phyloP scores from a whole-genome alignment of 2,113 vertebrate genomes.

The Malurus melanocephalus region DNA sequence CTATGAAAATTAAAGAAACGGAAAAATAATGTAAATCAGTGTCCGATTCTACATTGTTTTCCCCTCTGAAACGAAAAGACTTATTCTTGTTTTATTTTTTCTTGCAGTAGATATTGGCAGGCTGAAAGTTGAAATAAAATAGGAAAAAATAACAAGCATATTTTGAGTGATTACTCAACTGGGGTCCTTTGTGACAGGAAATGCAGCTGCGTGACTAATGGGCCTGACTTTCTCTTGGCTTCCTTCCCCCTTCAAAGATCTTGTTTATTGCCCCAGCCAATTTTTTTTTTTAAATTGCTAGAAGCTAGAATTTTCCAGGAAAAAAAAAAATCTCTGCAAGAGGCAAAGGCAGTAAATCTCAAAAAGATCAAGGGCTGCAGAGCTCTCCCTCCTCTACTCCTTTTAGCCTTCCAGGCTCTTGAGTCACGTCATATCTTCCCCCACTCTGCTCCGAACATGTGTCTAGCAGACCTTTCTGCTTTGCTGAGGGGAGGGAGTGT shows the following conservation, averaged over 20 bases:
- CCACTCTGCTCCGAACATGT: constrained; percentile 63
- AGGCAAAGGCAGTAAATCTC: constrained; percentile 76
- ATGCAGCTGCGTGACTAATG: constrained; percentile 79
- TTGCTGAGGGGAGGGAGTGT: constrained; percentile 28
- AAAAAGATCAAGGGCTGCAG: constrained; percentile 62
- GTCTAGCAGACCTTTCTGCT: constrained; percentile 69
- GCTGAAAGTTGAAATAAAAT: constrained; percentile 65
- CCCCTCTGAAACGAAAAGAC: constrained; percentile 7
- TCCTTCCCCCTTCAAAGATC: constrained; percentile 76
- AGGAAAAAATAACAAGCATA: constrained; percentile 75
- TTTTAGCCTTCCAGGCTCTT: constrained; percentile 63
- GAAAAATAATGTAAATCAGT: constrained; percentile 13
- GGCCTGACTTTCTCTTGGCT: constrained; percentile 78
- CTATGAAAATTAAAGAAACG: constrained; percentile 20
- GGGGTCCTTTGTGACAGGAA: constrained; percentile 79
- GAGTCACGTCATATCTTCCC: constrained; percentile 67
- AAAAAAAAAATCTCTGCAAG: constrained; percentile 67
- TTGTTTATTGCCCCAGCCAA: constrained; percentile 74
- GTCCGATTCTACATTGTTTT: constrained; percentile 47
- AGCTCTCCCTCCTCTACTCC: constrained; percentile 58
- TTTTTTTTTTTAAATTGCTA: constrained; percentile 35
- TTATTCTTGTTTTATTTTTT: constrained; percentile 26
- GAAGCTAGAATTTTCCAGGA: constrained; percentile 74
- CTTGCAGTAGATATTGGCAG: constrained; percentile 71
- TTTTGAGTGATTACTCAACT: constrained; percentile 78